These are phyloP conservation scores for Xyrauchen texanus DNA, from an alignment of 2,113 vertebrate genomes.

Conservation along the genomic window DNA sequence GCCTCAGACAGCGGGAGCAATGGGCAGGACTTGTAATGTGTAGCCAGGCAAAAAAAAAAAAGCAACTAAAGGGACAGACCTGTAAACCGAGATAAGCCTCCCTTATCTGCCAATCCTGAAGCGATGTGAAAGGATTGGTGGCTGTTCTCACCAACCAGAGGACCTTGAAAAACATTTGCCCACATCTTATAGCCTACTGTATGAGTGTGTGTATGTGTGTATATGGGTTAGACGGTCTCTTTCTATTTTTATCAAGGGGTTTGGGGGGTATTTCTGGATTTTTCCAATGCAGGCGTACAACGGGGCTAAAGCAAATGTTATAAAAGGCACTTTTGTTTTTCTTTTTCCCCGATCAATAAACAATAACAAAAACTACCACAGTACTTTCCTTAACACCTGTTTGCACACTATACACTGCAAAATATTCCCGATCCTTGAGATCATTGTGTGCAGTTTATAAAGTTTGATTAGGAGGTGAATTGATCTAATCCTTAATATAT, in stretches of 20 bases:
- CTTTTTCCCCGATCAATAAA: too few species aligned
- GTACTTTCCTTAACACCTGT: too few species aligned
- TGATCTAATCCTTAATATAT: too few species aligned
- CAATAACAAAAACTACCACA: too few species aligned
- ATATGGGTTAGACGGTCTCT: slow-evolving; percentile 39
- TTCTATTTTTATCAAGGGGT: slow-evolving; percentile 42
- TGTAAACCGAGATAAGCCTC: slow-evolving; percentile 51
- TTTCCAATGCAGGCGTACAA: not conserved
- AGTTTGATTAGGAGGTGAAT: too few species aligned
- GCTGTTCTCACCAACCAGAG: slow-evolving; percentile 44
- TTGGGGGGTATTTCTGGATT: slow-evolving; percentile 28
- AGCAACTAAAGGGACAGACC: slow-evolving; percentile 48
- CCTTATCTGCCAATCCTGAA: slow-evolving; percentile 47
- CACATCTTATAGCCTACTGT: not conserved
- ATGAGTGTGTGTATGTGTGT: slow-evolving; percentile 21
- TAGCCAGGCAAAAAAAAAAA: slow-evolving; percentile 60
- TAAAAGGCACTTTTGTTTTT: too few species aligned
- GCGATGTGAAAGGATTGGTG: slow-evolving; percentile 41
- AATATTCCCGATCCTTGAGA: too few species aligned
- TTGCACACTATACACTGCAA: too few species aligned
- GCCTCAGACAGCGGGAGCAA: slow-evolving; percentile 53
- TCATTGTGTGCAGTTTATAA: too few species aligned
- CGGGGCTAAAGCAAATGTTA: too few species aligned
- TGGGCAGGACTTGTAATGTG: slow-evolving; percentile 59
- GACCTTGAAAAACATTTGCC: slow-evolving; percentile 4